These are phyloP conservation scores for Catocala fraxini DNA, from an alignment of 2,888 invertebrate genomes.

Conservation along the genomic window DNA sequence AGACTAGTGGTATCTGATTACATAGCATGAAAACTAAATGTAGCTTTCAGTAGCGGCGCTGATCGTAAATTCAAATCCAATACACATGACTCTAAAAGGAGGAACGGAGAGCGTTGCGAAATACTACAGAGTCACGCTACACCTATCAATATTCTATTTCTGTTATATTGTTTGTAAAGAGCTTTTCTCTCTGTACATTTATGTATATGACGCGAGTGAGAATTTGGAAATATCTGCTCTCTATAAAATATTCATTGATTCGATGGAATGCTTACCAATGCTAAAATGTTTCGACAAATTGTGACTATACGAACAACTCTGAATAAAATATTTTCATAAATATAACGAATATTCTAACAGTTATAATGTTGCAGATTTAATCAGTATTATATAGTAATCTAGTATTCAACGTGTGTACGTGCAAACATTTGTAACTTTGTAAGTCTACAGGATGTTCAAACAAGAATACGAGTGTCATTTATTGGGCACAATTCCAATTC, in stretches of 20 bases:
- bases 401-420: not conserved
- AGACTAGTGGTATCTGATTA: conserved; percentile 38
- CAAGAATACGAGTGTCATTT: not conserved
- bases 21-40: conserved; percentile 50
- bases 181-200: conserved; percentile 31
- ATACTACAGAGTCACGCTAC: conserved; percentile 58
- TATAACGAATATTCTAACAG: not conserved
- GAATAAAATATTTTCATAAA: not conserved
- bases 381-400: not conserved
- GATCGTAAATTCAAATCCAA: conserved; percentile 65
- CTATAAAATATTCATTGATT: conserved; percentile 31
- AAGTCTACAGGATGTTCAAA: not conserved
- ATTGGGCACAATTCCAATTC: conserved; percentile 11
- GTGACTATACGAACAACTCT: not conserved
- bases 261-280: not conserved
- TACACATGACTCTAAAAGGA: conserved; percentile 56
- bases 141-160: conserved; percentile 50
- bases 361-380: not conserved
- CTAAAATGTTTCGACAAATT: conserved; percentile 8
- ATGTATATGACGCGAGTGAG: conserved; percentile 27
- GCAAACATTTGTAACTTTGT: not conserved
- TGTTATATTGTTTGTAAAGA: conserved; percentile 47
- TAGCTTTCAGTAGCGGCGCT: conserved; percentile 51
- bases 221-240: conserved; percentile 24
- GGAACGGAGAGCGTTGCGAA: conserved; percentile 49